Base-by-base conservation (phyloP, 2,113 vertebrate species). In the Takifugu bimaculatus region DNA sequence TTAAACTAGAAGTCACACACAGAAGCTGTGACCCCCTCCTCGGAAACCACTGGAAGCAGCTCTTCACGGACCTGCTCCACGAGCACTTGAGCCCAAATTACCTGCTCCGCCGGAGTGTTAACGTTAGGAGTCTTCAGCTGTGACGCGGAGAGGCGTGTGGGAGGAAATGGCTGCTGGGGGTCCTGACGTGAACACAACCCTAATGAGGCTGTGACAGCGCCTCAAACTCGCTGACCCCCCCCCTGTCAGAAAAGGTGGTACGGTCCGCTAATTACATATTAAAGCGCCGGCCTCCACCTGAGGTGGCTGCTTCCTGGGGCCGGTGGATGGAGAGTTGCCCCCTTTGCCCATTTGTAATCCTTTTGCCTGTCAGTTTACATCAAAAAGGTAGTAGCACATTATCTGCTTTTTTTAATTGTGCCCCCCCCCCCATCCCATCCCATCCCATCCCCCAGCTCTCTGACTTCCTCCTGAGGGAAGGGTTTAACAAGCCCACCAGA, bases 401-500 rank as follows among this genome's bases (percentile, higher is more conserved):
- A 15, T n/a, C 25, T 35, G 26, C 55, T 53, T 20, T 25, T 1
- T 0, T 45, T 52, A 9, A 3, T 43, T 42, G 44, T 45, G 25
- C 26, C 26, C 26, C 20, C 56, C 51, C 72, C 75, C 66, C 59
- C 48, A n/a, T n/a, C n/a, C 49, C 15, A 26, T 43, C 65, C 11
- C 27, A 25, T 47, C 47, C 52, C 29, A 53, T 59, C 14, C 20
- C 50, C n/a, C 60, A 26, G 63, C 65, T 48, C 59, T 45, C 57
- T 29, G 12, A 28, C 51, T 20, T 57, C 65, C 83, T 76, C 77
- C 73, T 79, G 55, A 26, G 65, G 82, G 81, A 75, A 65, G 52
- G 66, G 76, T 71, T 77, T 88, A 88, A 85, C 75, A 83, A 85
- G 78, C 61, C 85, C 80, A 74, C 77, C 57, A 68, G 86, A 83